phyloP scores from a whole-genome alignment of 2,888 invertebrate genomes.

The Machimus atricapillus region DNA sequence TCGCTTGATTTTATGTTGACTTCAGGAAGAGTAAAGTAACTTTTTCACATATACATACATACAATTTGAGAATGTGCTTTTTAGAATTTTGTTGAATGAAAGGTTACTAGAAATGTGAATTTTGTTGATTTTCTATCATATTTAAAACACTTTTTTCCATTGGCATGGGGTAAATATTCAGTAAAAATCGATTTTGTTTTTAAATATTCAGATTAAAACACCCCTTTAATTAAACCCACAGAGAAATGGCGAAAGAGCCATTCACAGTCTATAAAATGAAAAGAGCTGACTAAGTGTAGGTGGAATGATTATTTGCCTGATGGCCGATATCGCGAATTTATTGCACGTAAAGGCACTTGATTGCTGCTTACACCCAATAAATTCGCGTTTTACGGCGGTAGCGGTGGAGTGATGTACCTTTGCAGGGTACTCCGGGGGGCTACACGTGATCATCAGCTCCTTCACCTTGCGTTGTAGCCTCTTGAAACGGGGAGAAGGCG shows the following conservation, averaged over 20 bases:
- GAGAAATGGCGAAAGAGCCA: not conserved
- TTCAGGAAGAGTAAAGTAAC: too few species aligned
- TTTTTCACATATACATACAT: too few species aligned
- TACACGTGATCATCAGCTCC: not conserved
- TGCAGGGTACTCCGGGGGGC: not conserved
- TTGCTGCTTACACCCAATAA: constrained; percentile 32
- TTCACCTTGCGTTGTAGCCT: not conserved
- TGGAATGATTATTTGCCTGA: constrained; percentile 17
- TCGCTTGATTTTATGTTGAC: too few species aligned
- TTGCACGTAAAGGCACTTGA: constrained; percentile 11
- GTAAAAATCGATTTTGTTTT: not conserved
- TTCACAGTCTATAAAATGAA: not conserved
- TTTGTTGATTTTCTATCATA: too few species aligned
- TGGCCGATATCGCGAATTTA: not conserved
- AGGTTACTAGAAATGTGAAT: not conserved
- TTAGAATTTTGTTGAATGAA: not conserved
- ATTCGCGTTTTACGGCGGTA: not conserved
- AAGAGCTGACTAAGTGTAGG: not conserved
- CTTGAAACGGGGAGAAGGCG: not conserved
- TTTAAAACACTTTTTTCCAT: too few species aligned
- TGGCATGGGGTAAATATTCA: not conserved
- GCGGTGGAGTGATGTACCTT: not conserved
- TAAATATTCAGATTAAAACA: not conserved
- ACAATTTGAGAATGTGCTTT: too few species aligned
- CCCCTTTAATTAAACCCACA: not conserved